phyloP scores from a whole-genome alignment of 1,140 invertebrate species.

The Bombus turneri region DNA sequence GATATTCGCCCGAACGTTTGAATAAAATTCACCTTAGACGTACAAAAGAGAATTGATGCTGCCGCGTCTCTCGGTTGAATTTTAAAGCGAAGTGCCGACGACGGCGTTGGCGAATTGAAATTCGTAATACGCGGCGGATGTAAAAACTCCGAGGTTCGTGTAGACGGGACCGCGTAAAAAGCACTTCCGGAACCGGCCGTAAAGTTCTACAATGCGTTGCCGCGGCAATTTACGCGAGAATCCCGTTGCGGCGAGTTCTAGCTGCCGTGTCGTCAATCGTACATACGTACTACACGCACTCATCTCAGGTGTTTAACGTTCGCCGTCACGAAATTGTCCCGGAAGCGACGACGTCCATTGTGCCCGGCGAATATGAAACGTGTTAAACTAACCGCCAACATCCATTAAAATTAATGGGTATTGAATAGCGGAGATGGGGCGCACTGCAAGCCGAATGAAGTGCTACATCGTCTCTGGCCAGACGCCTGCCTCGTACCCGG shows the following conservation, averaged over 20 bases:
- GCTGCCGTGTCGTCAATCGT: slow-evolving; percentile 10
- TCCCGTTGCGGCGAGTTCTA: neutral
- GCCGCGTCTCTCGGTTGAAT: neutral
- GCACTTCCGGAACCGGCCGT: slow-evolving; percentile 14
- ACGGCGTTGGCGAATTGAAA: slow-evolving; percentile 10
- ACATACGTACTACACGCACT: slow-evolving; percentile 1
- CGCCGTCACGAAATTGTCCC: slow-evolving; percentile 65
- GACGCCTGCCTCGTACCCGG: slow-evolving; percentile 1
- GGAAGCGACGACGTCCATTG: slow-evolving; percentile 57
- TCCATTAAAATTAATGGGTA: slow-evolving; percentile 77
- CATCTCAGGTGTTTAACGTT: slow-evolving; percentile 59
- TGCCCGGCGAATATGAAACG: slow-evolving; percentile 66
- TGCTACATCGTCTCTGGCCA: slow-evolving; percentile 51
- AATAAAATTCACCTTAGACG: slow-evolving; percentile 32
- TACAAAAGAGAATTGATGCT: slow-evolving; percentile 16
- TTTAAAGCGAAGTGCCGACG: slow-evolving; percentile 3
- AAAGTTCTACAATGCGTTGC: slow-evolving; percentile 11
- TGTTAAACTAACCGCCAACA: slow-evolving; percentile 70
- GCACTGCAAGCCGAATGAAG: slow-evolving; percentile 54
- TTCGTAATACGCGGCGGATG: slow-evolving; percentile 41
- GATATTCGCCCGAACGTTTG: neutral
- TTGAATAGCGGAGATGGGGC: slow-evolving; percentile 69
- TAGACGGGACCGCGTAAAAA: slow-evolving; percentile 24
- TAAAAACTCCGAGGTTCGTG: slow-evolving; percentile 8
- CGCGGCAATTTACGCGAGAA: slow-evolving; percentile 27